phyloP scores from a whole-genome alignment of 2,113 vertebrate species.

The Cottus gobio region DNA sequence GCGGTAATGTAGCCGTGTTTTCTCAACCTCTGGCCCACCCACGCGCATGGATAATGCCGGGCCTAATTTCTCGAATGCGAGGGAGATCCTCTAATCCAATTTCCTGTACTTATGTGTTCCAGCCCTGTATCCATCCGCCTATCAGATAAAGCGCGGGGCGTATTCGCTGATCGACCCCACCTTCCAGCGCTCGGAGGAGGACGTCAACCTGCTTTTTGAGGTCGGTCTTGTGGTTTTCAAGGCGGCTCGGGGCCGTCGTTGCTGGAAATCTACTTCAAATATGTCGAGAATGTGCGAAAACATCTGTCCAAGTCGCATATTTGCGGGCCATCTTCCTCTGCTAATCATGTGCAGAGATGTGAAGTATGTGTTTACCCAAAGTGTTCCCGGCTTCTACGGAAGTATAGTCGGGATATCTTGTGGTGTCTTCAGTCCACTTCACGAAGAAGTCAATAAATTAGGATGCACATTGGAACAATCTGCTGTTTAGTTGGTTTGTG shows the following conservation, averaged over 20 bases:
- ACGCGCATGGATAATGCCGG: conserved; percentile 9
- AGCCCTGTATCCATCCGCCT: conserved; percentile 88
- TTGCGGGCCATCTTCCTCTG: neutral
- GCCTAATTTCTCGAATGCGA: conserved; percentile 12
- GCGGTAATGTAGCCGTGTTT: conserved; percentile 64
- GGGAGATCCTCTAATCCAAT: conserved; percentile 42
- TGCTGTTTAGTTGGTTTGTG: neutral
- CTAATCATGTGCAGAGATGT: conserved; percentile 33
- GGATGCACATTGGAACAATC: too few relatives aligned
- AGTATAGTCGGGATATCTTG: neutral
- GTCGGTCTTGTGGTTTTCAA: conserved; percentile 66
- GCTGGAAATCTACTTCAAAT: conserved; percentile 4
- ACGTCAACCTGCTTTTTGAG: conserved; percentile 92
- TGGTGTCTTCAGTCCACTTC: neutral
- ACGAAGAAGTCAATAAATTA: neutral
- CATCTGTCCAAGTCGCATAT: neutral
- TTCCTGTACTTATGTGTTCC: conserved; percentile 70
- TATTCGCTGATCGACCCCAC: conserved; percentile 83
- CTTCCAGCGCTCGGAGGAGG: conserved; percentile 88
- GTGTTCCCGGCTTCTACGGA: neutral
- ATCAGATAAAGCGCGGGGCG: conserved; percentile 85
- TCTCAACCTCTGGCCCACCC: conserved; percentile 45
- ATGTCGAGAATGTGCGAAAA: conserved; percentile 8
- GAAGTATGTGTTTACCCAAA: conserved; percentile 33
- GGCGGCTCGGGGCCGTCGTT: neutral